A percentile compares a stretch with the other conserved stretches of the same genome.
phyloP scores from a whole-genome alignment of 2,113 vertebrate genomes.

The Engraulis encrasicolus region DNA sequence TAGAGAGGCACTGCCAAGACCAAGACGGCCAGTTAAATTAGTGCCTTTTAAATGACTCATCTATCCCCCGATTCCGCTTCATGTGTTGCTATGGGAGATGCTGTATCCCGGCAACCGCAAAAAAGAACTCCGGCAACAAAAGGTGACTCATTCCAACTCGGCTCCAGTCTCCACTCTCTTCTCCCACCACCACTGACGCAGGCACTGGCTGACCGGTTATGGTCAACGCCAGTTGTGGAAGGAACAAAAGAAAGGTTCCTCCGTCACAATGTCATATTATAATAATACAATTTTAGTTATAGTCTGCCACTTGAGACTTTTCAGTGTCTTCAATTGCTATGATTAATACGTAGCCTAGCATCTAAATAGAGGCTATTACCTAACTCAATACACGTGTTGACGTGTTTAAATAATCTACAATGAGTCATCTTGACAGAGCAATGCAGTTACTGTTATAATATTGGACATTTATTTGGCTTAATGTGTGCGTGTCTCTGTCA shows the following conservation, averaged over 20 bases:
- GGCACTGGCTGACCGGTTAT: background rate
- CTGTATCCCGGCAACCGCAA: constrained; percentile 59
- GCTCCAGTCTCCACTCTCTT: constrained; percentile 44
- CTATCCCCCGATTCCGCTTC: constrained; percentile 39
- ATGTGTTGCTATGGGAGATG: constrained; percentile 44
- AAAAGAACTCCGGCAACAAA: constrained; percentile 52
- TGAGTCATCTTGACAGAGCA: too few species aligned
- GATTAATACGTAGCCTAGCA: too few species aligned
- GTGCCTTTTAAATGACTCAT: constrained; percentile 53
- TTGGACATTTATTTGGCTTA: too few species aligned
- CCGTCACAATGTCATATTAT: too few species aligned
- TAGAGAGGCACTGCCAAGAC: constrained; percentile 21
- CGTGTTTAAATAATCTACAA: too few species aligned
- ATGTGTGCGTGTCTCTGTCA: too few species aligned
- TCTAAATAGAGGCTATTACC: too few species aligned
- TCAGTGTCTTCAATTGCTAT: too few species aligned
- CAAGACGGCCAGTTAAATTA: constrained; percentile 38
- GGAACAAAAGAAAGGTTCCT: background rate
- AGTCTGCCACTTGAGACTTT: too few species aligned
- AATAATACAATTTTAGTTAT: background rate
- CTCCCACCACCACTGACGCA: background rate
- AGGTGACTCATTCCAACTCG: constrained; percentile 55
- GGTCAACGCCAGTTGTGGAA: background rate
- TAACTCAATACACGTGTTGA: too few species aligned
- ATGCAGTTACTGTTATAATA: too few species aligned